Conservation (phyloP, 2,797 vertebrate species). For the Characodon lateralis region DNA sequence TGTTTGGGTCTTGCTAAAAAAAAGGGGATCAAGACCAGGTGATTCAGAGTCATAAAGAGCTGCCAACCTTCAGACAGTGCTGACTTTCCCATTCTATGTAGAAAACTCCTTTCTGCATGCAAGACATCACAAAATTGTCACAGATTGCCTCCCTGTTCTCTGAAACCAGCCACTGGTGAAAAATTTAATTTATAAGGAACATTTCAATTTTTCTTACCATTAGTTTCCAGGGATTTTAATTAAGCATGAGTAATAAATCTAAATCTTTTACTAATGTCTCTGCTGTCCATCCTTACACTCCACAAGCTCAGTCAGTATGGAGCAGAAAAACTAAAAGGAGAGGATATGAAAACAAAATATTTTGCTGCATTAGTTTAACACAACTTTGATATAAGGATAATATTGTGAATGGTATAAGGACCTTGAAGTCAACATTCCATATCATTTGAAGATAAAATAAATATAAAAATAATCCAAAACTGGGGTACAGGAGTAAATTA, state of each 20-base stretch:
- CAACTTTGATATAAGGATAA: conserved; percentile 34
- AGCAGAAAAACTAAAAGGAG: conserved; percentile 36
- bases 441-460: neutral
- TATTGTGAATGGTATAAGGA: conserved; percentile 17
- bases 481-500: neutral
- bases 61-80: conserved; percentile 34
- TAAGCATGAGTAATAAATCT: conserved; percentile 77
- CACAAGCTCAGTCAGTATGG: conserved; percentile 33
- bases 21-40: conserved; percentile 11
- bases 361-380: conserved; percentile 50
- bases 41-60: neutral
- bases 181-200: conserved; percentile 68
- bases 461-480: conserved; percentile 2
- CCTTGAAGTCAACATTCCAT: conserved; percentile 29
- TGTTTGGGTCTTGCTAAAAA: neutral
- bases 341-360: conserved; percentile 58
- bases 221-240: conserved; percentile 75
- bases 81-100: conserved; percentile 59
- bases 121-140: conserved; percentile 61
- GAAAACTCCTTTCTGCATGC: conserved; percentile 43
- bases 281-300: conserved; percentile 48
- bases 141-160: conserved; percentile 50
- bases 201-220: conserved; percentile 75
- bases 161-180: conserved; percentile 40
- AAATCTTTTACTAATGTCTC: conserved; percentile 59